Base-by-base conservation (phyloP, 2,797 vertebrate genomes). In the Atherinosoma microstoma region DNA sequence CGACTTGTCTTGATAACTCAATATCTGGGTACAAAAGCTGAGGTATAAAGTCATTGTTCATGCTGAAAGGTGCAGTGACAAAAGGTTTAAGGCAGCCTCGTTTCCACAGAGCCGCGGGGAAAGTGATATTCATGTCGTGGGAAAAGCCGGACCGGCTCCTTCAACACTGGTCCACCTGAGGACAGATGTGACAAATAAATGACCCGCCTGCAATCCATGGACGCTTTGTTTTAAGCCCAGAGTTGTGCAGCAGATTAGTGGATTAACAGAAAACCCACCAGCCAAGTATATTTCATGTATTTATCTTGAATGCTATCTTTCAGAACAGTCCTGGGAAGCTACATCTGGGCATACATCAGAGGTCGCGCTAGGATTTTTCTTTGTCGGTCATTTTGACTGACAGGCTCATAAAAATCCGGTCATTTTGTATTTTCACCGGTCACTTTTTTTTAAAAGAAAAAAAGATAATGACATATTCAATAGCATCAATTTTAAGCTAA, bases 1-100 rank as follows among this genome's bases (percentile, higher is more conserved):
- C 38, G 22, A 1, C 67, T 75, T 10, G 4, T 67, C 73, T 65
- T 9, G 16, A 75, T 79, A 75, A 83, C 80, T 87, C 82, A 85
- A 88, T 83, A 79, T 85, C 69, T 58, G 11, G 34, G 20, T 75
- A 90, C 78, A 90, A 91, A 84, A 57, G 81, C 67, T 2, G 30
- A 53, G 49, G 75, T 38, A 79, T 67, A 74, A 79, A 82, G 61
- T 79, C 76, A 82, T 89, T 92, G 88, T 91, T 89, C 64, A 54
- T 0, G 24, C 32, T 80, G 83, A 90, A 87, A 86, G 82, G 71
- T 64, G 59, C 49, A 0, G 20, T 27, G 73, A 90, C 88, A 89
- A 87, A 86, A 73, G 79, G 69, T 71, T 86, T 71, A 78, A 86
- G 68, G 76, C 75, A 75, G 79, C 66, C 80, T 79, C 29, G 40